A percentile compares a stretch with the other conserved stretches of the same genome.
Evolutionary conservation across 2,113 vertebrate species (phyloP).

Genomic region (Tetrax tetrax): DNA sequence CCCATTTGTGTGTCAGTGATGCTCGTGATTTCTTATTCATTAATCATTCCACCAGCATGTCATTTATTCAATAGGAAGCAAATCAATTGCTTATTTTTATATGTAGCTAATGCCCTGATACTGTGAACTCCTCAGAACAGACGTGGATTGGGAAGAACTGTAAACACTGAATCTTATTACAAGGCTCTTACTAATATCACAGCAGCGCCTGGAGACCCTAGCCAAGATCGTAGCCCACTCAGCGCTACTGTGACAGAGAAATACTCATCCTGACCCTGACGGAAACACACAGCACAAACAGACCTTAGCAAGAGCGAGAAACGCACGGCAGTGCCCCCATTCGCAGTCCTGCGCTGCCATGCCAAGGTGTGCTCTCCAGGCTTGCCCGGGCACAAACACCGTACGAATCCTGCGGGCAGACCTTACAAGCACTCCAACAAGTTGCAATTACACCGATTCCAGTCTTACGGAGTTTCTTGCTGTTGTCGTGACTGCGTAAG

Average conservation of each 20-base stretch:
- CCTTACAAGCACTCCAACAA: not conserved
- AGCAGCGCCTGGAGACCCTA: not conserved
- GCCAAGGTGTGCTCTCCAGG: not conserved
- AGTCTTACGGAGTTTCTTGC: not conserved
- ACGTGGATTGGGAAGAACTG: not conserved
- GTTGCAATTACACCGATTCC: not conserved
- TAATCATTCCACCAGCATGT: not conserved
- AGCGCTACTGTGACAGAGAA: not conserved
- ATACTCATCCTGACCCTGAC: not conserved
- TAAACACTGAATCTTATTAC: not conserved
- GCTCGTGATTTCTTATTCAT: conserved; percentile 26
- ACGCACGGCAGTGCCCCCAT: rapidly evolving
- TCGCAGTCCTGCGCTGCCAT: rapidly evolving
- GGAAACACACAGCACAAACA: not conserved
- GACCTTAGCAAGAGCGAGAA: not conserved
- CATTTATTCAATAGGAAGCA: conserved; percentile 45
- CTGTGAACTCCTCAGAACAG: not conserved
- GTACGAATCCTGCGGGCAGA: not conserved
- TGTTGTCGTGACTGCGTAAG: not conserved
- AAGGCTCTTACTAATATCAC: not conserved
- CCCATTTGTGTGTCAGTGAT: not conserved
- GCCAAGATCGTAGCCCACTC: not conserved
- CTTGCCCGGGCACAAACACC: not conserved
- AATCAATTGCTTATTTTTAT: conserved; percentile 42
- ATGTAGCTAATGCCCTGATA: not conserved